phyloP scores from a whole-genome alignment of 2,888 invertebrate genomes.

The Drosophila dives region DNA sequence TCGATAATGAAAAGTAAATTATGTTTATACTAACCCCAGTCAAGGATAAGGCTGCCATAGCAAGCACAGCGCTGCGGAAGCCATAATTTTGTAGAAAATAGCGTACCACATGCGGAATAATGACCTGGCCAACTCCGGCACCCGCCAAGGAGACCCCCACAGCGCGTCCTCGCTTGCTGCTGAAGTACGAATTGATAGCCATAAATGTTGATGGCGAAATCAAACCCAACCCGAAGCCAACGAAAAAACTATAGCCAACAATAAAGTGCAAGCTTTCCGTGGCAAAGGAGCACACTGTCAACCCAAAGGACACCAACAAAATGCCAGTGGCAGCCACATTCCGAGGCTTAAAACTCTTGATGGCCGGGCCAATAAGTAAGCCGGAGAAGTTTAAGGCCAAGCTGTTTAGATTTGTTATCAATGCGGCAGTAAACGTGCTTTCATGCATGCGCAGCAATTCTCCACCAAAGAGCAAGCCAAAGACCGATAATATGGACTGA shows the following conservation, averaged over 20 bases:
- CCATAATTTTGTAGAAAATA: slow-evolving; percentile 88
- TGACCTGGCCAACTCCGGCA: slow-evolving; percentile 90
- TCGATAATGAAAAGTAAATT: not conserved
- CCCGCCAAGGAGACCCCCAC: slow-evolving; percentile 91
- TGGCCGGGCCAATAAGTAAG: slow-evolving; percentile 89
- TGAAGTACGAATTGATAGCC: slow-evolving; percentile 90
- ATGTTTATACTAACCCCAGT: slow-evolving; percentile 86
- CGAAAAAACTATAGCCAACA: slow-evolving; percentile 86
- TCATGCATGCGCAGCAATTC: slow-evolving; percentile 88
- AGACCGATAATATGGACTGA: slow-evolving; percentile 89
- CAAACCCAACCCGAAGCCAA: slow-evolving; percentile 88
- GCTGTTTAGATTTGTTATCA: slow-evolving; percentile 89
- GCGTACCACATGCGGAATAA: slow-evolving; percentile 90
- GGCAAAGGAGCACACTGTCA: slow-evolving; percentile 86
- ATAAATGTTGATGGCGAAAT: slow-evolving; percentile 90
- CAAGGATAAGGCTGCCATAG: slow-evolving; percentile 88
- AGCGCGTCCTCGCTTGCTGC: slow-evolving; percentile 88
- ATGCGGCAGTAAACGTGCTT: slow-evolving; percentile 88
- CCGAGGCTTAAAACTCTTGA: slow-evolving; percentile 86
- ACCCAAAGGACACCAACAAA: slow-evolving; percentile 86
- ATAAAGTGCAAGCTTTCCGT: slow-evolving; percentile 86
- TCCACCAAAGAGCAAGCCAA: slow-evolving; percentile 89
- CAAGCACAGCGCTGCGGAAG: slow-evolving; percentile 88
- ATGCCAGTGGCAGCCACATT: slow-evolving; percentile 87
- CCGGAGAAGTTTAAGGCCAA: slow-evolving; percentile 85